Conservation (phyloP, 1,140 invertebrate species). For the Holotrichia oblita region DNA sequence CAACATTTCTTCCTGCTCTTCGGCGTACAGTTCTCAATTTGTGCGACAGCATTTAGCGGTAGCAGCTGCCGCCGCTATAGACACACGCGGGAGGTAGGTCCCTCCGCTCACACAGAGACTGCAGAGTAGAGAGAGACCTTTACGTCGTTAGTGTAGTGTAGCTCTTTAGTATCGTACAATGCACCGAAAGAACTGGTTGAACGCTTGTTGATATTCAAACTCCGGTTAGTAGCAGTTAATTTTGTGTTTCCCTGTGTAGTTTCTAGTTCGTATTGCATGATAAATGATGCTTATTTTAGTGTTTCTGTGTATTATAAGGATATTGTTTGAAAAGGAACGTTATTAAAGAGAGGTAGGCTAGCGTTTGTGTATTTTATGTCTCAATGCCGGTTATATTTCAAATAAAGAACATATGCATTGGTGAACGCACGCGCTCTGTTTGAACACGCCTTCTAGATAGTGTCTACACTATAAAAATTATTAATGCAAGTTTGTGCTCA, state of each 20-base stretch:
- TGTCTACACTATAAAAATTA: no score
- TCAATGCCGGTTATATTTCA: not conserved
- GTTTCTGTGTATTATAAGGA: not conserved
- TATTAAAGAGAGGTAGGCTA: not conserved
- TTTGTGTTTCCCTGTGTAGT: not conserved
- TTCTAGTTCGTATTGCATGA: not conserved
- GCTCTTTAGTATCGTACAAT: constrained; percentile 7
- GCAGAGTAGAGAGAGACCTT: not conserved
- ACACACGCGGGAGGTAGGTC: not conserved
- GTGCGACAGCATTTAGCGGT: constrained; percentile 15
- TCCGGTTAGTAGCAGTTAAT: not conserved
- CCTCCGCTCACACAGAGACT: not conserved
- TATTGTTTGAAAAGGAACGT: not conserved
- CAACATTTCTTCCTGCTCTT: constrained; percentile 7
- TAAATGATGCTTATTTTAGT: not conserved
- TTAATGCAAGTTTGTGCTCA: no score
- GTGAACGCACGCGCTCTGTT: not conserved
- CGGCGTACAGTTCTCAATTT: not conserved
- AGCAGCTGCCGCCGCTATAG: not conserved
- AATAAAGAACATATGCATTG: not conserved
- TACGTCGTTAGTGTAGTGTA: not conserved
- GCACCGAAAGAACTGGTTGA: constrained; percentile 15
- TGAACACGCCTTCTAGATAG: not conserved
- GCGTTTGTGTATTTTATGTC: not conserved
- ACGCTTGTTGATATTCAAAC: not conserved